Conservation (phyloP, 2,797 vertebrate species). For the Salmo trutta region DNA sequence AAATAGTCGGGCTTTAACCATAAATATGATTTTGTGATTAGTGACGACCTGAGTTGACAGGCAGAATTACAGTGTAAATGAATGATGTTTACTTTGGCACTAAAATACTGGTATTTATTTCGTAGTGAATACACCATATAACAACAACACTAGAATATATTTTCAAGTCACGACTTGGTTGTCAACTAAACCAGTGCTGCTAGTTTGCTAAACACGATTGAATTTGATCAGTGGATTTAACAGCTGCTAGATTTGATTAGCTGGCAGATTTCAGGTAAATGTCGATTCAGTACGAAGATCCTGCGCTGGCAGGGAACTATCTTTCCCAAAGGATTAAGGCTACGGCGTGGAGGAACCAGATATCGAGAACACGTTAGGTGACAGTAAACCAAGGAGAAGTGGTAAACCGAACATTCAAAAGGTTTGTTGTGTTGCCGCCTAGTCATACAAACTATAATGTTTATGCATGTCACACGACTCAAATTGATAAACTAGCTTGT, state of each 20-base stretch:
- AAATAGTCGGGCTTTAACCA: too few relatives aligned
- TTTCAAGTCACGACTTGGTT: background rate
- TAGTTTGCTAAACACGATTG: background rate
- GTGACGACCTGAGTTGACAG: background rate
- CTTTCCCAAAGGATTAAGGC: slow-evolving; percentile 96
- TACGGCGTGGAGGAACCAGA: slow-evolving; percentile 94
- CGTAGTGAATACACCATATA: background rate
- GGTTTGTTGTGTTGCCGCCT: slow-evolving; percentile 67
- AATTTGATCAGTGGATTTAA: background rate
- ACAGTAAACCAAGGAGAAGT: slow-evolving; percentile 94
- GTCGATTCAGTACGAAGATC: slow-evolving; percentile 90
- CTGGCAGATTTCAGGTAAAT: slow-evolving; percentile 69
- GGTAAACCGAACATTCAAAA: slow-evolving; percentile 99
- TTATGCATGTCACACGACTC: too few relatives aligned
- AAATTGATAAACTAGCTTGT: too few relatives aligned
- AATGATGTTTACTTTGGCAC: background rate
- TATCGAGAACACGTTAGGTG: slow-evolving; percentile 80
- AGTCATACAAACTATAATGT: too few relatives aligned
- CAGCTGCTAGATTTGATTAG: background rate
- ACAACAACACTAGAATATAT: background rate
- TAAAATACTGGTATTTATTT: background rate
- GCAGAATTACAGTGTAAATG: background rate
- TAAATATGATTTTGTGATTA: too few relatives aligned
- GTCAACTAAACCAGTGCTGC: background rate
- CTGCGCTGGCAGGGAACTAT: slow-evolving; percentile 89